A percentile compares a stretch with the other conserved stretches of the same genome.
These are phyloP conservation scores for Thecocarcelia acutangulata DNA, from an alignment of 2,888 invertebrate species.

Conservation along the genomic window DNA sequence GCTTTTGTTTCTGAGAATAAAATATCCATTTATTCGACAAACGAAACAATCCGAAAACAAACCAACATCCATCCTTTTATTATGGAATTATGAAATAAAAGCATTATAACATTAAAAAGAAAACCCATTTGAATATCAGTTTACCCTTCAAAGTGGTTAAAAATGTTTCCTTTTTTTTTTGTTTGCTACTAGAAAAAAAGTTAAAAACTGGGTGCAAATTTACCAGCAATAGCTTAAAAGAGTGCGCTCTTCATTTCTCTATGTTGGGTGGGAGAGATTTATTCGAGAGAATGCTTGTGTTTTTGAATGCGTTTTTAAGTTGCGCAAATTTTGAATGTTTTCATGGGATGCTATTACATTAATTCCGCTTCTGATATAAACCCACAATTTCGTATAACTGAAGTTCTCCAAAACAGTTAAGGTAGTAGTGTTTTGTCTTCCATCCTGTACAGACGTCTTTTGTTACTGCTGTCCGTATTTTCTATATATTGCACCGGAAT, in stretches of 20 bases:
- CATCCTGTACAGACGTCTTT: no score
- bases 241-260: background rate
- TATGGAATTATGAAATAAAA: slow-evolving; percentile 55
- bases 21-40: slow-evolving; percentile 26
- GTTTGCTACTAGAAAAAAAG: background rate
- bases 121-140: slow-evolving; percentile 60
- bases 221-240: background rate
- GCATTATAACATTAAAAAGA: slow-evolving; percentile 57
- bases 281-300: no score
- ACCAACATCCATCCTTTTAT: slow-evolving; percentile 42
- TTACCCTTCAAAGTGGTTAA: slow-evolving; percentile 55
- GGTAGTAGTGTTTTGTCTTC: no score
- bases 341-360: no score
- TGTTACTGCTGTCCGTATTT: no score
- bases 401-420: no score
- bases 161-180: slow-evolving; percentile 2
- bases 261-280: no score
- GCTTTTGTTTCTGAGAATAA: slow-evolving; percentile 21
- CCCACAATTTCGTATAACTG: no score
- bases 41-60: slow-evolving; percentile 27
- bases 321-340: no score
- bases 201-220: slow-evolving; percentile 3
- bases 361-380: no score
- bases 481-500: no score
- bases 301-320: no score